Percentiles rank a stretch among this genome's conserved stretches.
These are phyloP conservation scores for Drosophila paulistorum DNA, from an alignment of 1,140 invertebrate genomes.

Conservation along the genomic window DNA sequence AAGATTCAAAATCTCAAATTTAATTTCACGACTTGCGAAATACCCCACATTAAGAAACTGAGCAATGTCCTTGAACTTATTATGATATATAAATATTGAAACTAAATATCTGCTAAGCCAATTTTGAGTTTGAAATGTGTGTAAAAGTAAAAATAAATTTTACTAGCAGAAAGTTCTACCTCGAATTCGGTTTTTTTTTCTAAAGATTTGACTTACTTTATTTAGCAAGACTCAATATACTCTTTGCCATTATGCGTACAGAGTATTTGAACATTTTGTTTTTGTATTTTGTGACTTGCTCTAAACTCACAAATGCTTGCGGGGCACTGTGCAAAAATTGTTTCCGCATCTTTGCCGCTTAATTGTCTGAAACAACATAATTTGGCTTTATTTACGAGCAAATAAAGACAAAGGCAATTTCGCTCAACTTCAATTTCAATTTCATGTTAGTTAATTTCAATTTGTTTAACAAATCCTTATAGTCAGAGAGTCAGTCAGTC, in stretches of 20 bases:
- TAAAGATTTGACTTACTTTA: too few relatives aligned
- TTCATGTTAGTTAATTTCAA: constrained; percentile 78
- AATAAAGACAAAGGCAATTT: constrained; percentile 55
- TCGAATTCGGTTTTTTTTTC: too few relatives aligned
- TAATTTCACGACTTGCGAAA: not conserved
- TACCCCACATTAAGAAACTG: not conserved
- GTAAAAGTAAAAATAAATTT: too few relatives aligned
- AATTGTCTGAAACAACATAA: constrained; percentile 78
- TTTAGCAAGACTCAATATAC: not conserved
- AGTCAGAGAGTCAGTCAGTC: constrained; percentile 22
- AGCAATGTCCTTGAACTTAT: too few relatives aligned
- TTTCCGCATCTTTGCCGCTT: constrained; percentile 76
- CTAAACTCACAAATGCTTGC: constrained; percentile 11
- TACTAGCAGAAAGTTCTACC: too few relatives aligned
- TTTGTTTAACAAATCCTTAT: constrained; percentile 66
- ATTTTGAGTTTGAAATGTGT: too few relatives aligned
- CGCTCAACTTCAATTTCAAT: constrained; percentile 32
- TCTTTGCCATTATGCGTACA: not conserved
- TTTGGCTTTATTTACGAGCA: constrained; percentile 64
- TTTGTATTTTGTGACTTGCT: constrained; percentile 27
- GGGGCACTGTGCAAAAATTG: constrained; percentile 47
- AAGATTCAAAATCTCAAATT: not conserved
- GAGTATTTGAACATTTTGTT: constrained; percentile 2
- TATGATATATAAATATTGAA: too few relatives aligned
- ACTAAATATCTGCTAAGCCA: too few relatives aligned